Evolutionary conservation across 2,797 vertebrate species (phyloP).

Genomic region (Thaleichthys pacificus): DNA sequence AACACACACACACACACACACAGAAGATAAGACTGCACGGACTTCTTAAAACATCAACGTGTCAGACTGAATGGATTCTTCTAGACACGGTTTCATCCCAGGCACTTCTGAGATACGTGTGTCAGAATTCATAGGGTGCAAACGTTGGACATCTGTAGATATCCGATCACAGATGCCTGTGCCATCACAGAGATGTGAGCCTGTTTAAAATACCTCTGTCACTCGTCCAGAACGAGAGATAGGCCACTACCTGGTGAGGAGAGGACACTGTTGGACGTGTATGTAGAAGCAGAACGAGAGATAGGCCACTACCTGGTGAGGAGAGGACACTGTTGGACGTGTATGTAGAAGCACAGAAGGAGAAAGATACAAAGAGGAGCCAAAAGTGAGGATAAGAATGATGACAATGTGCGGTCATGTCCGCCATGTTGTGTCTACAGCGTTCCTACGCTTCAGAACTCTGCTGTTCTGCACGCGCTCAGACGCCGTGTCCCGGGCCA

Average conservation of each 20-base stretch:
- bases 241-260: not conserved
- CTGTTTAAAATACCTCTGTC: constrained; percentile 1
- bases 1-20: not conserved
- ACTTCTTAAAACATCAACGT: not conserved
- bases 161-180: not conserved
- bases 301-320: not conserved
- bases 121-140: not conserved
- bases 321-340: not conserved
- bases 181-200: not conserved
- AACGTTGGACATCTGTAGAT: not conserved
- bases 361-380: not conserved
- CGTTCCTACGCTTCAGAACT: not conserved
- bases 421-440: not conserved
- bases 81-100: not conserved
- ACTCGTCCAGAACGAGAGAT: not conserved
- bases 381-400: not conserved
- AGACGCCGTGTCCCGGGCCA: constrained; percentile 38
- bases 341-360: not conserved
- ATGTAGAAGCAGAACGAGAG: not conserved
- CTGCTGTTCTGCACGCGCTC: constrained; percentile 19
- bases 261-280: not conserved
- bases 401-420: not conserved
- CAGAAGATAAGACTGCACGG: not conserved
- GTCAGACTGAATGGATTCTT: not conserved
- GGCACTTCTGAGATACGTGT: not conserved